phyloP scores from a whole-genome alignment of 2,797 vertebrate species.

The Anabas testudineus region DNA sequence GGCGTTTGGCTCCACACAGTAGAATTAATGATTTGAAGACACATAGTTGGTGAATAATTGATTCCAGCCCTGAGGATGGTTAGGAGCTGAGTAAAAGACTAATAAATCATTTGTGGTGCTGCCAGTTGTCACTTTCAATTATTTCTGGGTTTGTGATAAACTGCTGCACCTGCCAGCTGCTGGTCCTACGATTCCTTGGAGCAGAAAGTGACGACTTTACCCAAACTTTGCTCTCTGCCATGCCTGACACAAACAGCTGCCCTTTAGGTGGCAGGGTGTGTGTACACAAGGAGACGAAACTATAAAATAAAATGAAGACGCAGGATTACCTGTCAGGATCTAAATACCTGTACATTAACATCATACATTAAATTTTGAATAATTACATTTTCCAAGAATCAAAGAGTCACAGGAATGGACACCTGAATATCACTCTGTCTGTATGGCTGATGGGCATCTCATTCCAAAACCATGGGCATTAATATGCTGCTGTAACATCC shows the following conservation, averaged over 20 bases:
- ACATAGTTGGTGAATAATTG: constrained; percentile 99
- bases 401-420: neutral
- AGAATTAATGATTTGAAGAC: constrained; percentile 99
- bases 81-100: constrained; percentile 99
- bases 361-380: no score
- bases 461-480: neutral
- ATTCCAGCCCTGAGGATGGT: constrained; percentile 98
- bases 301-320: constrained; percentile 1
- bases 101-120: constrained; percentile 99
- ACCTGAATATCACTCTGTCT: neutral
- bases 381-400: no score
- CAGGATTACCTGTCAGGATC: neutral
- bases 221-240: constrained; percentile 85
- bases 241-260: constrained; percentile 46
- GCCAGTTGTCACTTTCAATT: constrained; percentile 99
- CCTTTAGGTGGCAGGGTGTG: constrained; percentile 2
- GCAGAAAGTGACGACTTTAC: constrained; percentile 88
- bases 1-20: constrained; percentile 92
- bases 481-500: neutral
- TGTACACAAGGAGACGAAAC: neutral
- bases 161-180: constrained; percentile 95
- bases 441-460: neutral
- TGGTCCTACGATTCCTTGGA: constrained; percentile 87
- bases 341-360: neutral
- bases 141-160: constrained; percentile 99